These are phyloP conservation scores for Xenopus borealis DNA, from an alignment of 2,113 vertebrate genomes.

Conservation along the genomic window DNA sequence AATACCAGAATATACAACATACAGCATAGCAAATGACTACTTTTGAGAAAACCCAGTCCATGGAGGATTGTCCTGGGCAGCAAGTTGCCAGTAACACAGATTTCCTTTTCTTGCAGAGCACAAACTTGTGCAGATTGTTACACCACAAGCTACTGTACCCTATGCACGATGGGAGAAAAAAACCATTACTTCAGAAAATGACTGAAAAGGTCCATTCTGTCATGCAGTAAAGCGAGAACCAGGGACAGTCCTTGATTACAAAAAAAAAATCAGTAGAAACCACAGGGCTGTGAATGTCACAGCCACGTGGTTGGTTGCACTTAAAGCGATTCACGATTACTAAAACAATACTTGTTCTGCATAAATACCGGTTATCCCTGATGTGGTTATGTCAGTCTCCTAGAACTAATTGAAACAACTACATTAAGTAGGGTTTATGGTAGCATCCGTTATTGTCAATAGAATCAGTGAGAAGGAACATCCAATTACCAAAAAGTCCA, in stretches of 20 bases:
- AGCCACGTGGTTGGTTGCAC: conserved; percentile 72
- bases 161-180: conserved; percentile 80
- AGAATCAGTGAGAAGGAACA: conserved; percentile 3
- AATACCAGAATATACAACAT: conserved; percentile 84
- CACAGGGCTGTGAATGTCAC: conserved; percentile 79
- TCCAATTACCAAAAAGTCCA: conserved; percentile 60
- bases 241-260: conserved; percentile 31
- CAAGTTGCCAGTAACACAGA: conserved; percentile 69
- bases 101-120: conserved; percentile 60
- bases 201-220: conserved; percentile 69
- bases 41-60: conserved; percentile 74
- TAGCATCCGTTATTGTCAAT: conserved; percentile 62
- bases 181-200: conserved; percentile 76
- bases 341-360: conserved; percentile 68
- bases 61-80: conserved; percentile 74
- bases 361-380: conserved; percentile 83
- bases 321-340: conserved; percentile 63
- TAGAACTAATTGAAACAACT: conserved; percentile 64
- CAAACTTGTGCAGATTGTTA: conserved; percentile 73
- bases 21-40: conserved; percentile 80
- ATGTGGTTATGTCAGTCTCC: conserved; percentile 62
- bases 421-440: conserved; percentile 48
- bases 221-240: conserved; percentile 84
- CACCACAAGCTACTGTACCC: conserved; percentile 72
- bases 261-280: conserved; percentile 64